These are phyloP conservation scores for Beris chalybata DNA, from an alignment of 2,888 invertebrate genomes.

Conservation along the genomic window DNA sequence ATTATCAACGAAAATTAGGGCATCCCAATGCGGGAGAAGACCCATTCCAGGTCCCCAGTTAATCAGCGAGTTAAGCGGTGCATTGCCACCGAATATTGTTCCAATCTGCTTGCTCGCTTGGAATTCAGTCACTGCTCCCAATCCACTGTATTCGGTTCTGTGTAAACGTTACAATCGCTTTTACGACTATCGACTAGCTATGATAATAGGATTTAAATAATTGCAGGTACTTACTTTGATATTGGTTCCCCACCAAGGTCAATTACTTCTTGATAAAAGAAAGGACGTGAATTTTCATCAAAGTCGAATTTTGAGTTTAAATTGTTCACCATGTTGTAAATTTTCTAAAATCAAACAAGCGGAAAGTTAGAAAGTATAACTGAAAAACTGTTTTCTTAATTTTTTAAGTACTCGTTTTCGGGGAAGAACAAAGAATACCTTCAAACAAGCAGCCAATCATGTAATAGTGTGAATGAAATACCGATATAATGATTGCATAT, in stretches of 20 bases:
- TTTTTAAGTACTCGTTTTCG: no score
- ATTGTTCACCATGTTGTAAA: slow-evolving; percentile 58
- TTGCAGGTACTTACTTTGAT: slow-evolving; percentile 41
- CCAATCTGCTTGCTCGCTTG: slow-evolving; percentile 61
- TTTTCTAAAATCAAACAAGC: slow-evolving; percentile 44
- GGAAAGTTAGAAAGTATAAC: not conserved
- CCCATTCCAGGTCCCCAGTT: slow-evolving; percentile 57
- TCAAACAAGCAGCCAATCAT: no score
- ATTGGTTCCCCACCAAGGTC: slow-evolving; percentile 53
- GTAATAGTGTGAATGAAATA: no score
- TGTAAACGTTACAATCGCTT: not conserved
- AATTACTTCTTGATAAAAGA: slow-evolving; percentile 62
- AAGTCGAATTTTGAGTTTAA: slow-evolving; percentile 60
- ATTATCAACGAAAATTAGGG: slow-evolving; percentile 77
- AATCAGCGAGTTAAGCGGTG: slow-evolving; percentile 59
- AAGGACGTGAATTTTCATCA: slow-evolving; percentile 57
- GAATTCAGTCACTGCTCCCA: slow-evolving; percentile 68
- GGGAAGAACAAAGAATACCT: no score
- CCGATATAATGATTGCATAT: no score
- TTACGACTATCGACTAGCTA: slow-evolving; percentile 5
- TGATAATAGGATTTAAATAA: slow-evolving; percentile 15
- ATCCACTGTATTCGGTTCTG: slow-evolving; percentile 58
- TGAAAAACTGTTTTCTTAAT: no score
- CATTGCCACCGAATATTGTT: slow-evolving; percentile 61
- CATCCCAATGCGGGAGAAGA: slow-evolving; percentile 58